A percentile compares a stretch with the other conserved stretches of the same genome.
phyloP scores from a whole-genome alignment of 2,888 invertebrate genomes.

The Xanthia togata region DNA sequence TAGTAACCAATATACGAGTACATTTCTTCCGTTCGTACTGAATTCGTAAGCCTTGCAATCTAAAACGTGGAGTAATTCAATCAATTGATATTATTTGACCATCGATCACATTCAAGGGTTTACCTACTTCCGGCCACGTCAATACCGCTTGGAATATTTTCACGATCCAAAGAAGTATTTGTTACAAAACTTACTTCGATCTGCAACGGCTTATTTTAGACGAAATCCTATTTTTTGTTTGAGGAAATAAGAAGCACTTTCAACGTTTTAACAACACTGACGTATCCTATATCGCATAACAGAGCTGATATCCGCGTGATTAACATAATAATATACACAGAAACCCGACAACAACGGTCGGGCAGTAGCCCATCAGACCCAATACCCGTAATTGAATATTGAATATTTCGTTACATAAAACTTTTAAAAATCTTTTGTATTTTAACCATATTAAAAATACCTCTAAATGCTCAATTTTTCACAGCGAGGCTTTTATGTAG shows the following conservation, averaged over 20 bases:
- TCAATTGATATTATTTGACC: slow-evolving; percentile 1
- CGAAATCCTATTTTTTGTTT: neutral
- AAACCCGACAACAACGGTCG: neutral
- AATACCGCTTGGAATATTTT: slow-evolving; percentile 13
- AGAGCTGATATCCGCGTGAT: too few species aligned
- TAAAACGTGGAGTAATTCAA: slow-evolving; percentile 21
- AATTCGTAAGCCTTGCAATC: slow-evolving; percentile 10
- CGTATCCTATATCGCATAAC: neutral
- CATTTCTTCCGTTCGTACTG: neutral
- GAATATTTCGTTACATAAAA: neutral
- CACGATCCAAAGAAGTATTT: neutral
- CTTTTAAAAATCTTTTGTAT: neutral
- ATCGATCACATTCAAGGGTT: slow-evolving; percentile 17
- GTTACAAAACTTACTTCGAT: neutral
- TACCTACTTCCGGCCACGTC: neutral
- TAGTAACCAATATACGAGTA: slow-evolving; percentile 18
- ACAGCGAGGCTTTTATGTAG: slow-evolving; percentile 40
- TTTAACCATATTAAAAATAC: neutral
- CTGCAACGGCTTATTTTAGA: too few species aligned
- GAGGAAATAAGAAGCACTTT: neutral
- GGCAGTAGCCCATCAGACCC: too few species aligned
- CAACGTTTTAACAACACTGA: neutral
- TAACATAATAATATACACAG: neutral
- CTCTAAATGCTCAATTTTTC: slow-evolving; percentile 29
- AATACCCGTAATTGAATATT: too few species aligned